Base-by-base conservation (phyloP, 1,140 invertebrate genomes). In the Hylaeus volcanicus region DNA sequence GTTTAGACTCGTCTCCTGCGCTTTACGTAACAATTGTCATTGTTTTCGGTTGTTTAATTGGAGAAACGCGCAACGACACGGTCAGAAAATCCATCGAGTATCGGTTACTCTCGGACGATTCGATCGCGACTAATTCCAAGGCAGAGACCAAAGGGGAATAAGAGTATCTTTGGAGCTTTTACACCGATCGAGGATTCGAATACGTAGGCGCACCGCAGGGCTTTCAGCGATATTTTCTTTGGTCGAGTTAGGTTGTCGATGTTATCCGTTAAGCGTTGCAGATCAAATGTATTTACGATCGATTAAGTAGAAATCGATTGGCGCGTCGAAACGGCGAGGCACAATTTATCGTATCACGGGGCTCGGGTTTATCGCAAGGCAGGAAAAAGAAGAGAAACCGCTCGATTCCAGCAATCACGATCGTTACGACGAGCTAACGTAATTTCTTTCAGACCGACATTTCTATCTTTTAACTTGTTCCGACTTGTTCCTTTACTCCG, bases 331-430 rank as follows among this genome's bases (percentile, higher is more conserved):
- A 70, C 37, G 8, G 11, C 43, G 15, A 26, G 64, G 26, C 43
- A 48, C 64, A 26, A 68, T 51, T 68, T 68, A 68, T 51, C 45
- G 51, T 39, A 39, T 11, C 37, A 39, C 53, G 8, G 26, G 53
- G 39, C 45, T 14, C 8, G 6, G 2, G 53, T 37, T 41, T 55
- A 56, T 41, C 6, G 51, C 11, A 4, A 3, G n/a, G 14, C 43
- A 6, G 43, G 37, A 15, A 9, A 53, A 41, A 39, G 8, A n/a
- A 2, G 58, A 71, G 53, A 58, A 58, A n/a, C 53, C 51, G 14
- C 68, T 56, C 3, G 37, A 56, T 56, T 70, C 68, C 14, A 70
- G 68, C 68, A 70, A 71, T 71, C 69, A 55, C 69, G 69, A 53
- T 58, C 69, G 15, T 71, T 71, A 71, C 69, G 53, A 1, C 6